Base-by-base conservation (phyloP, 2,113 vertebrate species). In the Cebus imitator region DNA sequence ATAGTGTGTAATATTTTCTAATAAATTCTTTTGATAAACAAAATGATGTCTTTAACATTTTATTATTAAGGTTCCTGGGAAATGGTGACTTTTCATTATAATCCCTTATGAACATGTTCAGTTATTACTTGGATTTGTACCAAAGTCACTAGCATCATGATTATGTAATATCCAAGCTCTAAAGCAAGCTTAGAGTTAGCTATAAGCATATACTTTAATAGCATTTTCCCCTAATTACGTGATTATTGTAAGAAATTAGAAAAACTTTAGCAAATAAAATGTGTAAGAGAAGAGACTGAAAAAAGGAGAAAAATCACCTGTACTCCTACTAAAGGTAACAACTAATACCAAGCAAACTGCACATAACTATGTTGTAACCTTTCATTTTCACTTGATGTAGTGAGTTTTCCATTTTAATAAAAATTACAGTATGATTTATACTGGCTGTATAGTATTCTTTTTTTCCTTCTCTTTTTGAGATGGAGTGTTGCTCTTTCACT, bases 1-100 rank as follows among this genome's bases (percentile, higher is more conserved):
- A 98, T 98, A 98, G 98, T 98, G 96, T 97, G 96, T 98, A 98
- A 98, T 97, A 95, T 96, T 98, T 98, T 98, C 97, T 98, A 99
- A 99, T 99, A 99, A 98, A 99, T 98, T 94, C 95, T 98, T 98
- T 98, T 98, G 94, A 97, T 98, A 98, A 99, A 91, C 92, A 97
- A 93, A 96, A 43, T 84, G 48, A 81, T 98, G 96, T 98, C 96
- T 98, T 97, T 97, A 97, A 79, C 94, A 90, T 98, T 97, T 87
- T 97, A 2, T 75, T 43, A 50, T 91, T 96, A 43, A 79, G 85
- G 57, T 92, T 97, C 30, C 61, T 87, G 75, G 66, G 92, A 92
- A 97, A 68, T 90, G 50, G 48, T 90, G 81, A 48, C 58, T 92
- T 97, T 64, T 95, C 48, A 30, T 58, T 48, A 20, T 85, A 75